These are phyloP conservation scores for Thermophis baileyi DNA, from an alignment of 2,113 vertebrate species.

Conservation along the genomic window DNA sequence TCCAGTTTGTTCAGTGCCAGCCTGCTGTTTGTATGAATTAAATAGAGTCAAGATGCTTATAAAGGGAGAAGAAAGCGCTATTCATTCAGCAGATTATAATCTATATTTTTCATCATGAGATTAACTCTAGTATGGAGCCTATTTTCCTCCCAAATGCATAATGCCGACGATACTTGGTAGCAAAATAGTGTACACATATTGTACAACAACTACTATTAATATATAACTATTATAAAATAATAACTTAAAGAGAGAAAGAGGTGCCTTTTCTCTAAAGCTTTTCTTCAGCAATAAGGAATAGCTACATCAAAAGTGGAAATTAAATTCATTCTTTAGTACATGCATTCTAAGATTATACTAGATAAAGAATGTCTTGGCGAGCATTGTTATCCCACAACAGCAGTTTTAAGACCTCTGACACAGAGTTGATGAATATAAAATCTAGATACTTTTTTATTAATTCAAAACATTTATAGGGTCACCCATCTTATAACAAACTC, in stretches of 20 bases:
- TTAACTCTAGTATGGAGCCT: neutral
- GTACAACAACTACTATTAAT: neutral
- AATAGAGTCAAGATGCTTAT: conserved; percentile 51
- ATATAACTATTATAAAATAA: conserved; percentile 25
- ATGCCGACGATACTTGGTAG: conserved; percentile 36
- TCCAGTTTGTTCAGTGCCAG: conserved; percentile 63
- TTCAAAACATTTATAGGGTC: too few species aligned
- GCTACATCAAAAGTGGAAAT: neutral
- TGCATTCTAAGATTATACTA: neutral
- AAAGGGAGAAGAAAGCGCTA: conserved; percentile 39
- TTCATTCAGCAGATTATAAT: conserved; percentile 23
- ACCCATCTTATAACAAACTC: neutral
- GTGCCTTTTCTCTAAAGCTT: conserved; percentile 32
- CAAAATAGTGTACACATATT: conserved; percentile 20
- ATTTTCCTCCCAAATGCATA: conserved; percentile 47
- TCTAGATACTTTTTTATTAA: neutral
- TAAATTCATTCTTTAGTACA: neutral
- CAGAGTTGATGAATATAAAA: neutral
- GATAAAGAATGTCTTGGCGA: neutral
- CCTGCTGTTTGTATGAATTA: conserved; percentile 70
- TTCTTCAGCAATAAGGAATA: neutral
- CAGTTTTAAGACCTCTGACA: neutral
- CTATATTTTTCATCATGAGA: conserved; percentile 41
- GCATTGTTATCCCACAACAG: neutral
- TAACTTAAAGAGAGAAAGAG: neutral